These are phyloP conservation scores for Channa maculata DNA, from an alignment of 2,113 vertebrate genomes.

Conservation along the genomic window DNA sequence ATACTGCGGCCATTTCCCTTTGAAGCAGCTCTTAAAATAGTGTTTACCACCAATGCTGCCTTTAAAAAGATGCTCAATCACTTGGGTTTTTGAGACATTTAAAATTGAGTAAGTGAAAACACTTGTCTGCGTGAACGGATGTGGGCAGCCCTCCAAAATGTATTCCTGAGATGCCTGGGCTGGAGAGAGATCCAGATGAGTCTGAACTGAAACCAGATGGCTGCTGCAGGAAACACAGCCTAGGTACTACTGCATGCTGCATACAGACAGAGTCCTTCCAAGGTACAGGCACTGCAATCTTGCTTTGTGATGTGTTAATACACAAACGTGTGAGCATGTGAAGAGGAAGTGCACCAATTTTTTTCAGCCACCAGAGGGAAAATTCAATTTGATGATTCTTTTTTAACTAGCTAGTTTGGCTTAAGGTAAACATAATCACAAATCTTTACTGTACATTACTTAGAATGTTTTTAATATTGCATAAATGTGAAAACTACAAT, in stretches of 20 bases:
- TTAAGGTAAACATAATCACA: not conserved
- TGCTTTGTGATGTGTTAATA: conserved; percentile 17
- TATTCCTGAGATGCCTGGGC: conserved; percentile 86
- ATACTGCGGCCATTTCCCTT: conserved; percentile 29
- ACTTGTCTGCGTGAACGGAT: conserved; percentile 86
- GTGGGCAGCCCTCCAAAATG: conserved; percentile 85
- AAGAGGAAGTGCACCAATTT: conserved; percentile 12
- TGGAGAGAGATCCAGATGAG: conserved; percentile 86
- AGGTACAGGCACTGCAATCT: conserved; percentile 29
- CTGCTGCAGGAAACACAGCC: conserved; percentile 64
- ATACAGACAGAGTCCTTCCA: conserved; percentile 48
- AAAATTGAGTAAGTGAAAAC: conserved; percentile 85
- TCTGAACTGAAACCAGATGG: conserved; percentile 87
- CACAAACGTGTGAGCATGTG: not conserved
- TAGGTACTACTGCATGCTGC: conserved; percentile 64
- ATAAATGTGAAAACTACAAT: not conserved
- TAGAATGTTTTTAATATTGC: not conserved
- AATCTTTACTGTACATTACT: not conserved
- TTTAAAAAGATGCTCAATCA: conserved; percentile 62
- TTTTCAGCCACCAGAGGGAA: conserved; percentile 3
- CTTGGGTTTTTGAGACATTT: conserved; percentile 79
- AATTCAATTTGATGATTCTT: not conserved
- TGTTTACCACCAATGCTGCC: conserved; percentile 48
- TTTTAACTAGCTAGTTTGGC: too few relatives aligned
- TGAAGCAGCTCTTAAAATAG: conserved; percentile 40